Evolutionary conservation across 2,797 vertebrate genomes (phyloP).

Genomic region (Sus cebifrons): DNA sequence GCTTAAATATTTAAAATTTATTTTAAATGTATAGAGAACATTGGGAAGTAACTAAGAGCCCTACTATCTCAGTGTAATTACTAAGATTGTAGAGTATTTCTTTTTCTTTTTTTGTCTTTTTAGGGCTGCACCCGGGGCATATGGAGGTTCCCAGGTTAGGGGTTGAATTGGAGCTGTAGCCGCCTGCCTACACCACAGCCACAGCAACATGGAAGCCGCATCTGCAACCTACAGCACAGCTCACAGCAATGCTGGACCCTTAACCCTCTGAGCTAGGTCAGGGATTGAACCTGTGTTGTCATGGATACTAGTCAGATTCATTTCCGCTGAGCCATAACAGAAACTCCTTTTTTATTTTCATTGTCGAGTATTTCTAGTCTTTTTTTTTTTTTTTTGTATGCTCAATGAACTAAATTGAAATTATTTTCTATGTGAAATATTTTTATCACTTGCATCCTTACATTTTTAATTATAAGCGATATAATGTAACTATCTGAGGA

Average conservation of each 20-base stretch:
- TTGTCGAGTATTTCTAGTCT: neutral
- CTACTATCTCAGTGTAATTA: neutral
- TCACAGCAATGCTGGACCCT: too few species aligned
- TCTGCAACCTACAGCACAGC: too few species aligned
- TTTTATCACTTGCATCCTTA: neutral
- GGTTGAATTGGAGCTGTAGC: too few species aligned
- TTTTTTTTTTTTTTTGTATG: neutral
- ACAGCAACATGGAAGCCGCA: too few species aligned
- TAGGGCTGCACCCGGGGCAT: too few species aligned
- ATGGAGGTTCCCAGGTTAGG: too few species aligned
- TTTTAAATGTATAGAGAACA: constrained; percentile 32
- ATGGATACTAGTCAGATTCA: too few species aligned
- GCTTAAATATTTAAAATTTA: constrained; percentile 39
- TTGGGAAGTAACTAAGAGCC: neutral
- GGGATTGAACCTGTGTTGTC: too few species aligned
- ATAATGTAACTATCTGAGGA: constrained; percentile 35
- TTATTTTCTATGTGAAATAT: neutral
- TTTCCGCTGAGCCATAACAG: too few species aligned
- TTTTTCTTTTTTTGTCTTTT: neutral
- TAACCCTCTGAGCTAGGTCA: too few species aligned
- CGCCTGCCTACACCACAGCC: too few species aligned
- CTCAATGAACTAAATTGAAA: neutral
- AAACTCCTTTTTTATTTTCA: too few species aligned
- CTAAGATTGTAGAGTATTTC: neutral
- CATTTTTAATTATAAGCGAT: neutral